phyloP scores from a whole-genome alignment of 2,888 invertebrate species.

The Thecophora atra region DNA sequence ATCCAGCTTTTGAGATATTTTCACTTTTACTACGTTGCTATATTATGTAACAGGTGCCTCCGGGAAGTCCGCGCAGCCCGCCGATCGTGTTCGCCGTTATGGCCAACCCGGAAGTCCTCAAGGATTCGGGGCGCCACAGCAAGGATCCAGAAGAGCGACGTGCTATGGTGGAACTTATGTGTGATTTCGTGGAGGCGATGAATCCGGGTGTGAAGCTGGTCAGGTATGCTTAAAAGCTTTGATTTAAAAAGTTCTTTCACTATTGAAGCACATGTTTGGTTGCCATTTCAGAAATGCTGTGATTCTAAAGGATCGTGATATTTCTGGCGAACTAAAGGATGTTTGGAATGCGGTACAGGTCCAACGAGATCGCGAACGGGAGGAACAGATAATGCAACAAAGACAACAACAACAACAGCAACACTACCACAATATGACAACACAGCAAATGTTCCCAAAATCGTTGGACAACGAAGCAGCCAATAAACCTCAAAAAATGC shows the following conservation, averaged over 20 bases:
- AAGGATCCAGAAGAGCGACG: constrained; percentile 73
- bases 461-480: constrained; percentile 46
- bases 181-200: constrained; percentile 79
- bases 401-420: constrained; percentile 62
- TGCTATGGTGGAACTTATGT: constrained; percentile 74
- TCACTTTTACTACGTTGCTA: background rate
- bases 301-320: constrained; percentile 74
- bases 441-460: constrained; percentile 61
- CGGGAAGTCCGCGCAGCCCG: constrained; percentile 72
- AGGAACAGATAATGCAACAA: constrained; percentile 64
- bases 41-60: constrained; percentile 67
- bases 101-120: constrained; percentile 77
- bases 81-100: constrained; percentile 77
- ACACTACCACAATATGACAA: constrained; percentile 60
- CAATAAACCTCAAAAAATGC: constrained; percentile 5
- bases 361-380: constrained; percentile 64
- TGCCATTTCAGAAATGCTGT: constrained; percentile 65
- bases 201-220: constrained; percentile 73
- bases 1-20: background rate
- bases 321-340: constrained; percentile 78
- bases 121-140: constrained; percentile 75
- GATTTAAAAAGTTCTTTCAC: background rate
- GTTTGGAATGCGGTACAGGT: constrained; percentile 77
- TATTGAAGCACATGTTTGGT: background rate
- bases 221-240: constrained; percentile 60